A percentile compares a stretch with the other conserved stretches of the same genome.
These are phyloP conservation scores for Silurus asotus DNA, from an alignment of 2,113 vertebrate species.

Conservation along the genomic window DNA sequence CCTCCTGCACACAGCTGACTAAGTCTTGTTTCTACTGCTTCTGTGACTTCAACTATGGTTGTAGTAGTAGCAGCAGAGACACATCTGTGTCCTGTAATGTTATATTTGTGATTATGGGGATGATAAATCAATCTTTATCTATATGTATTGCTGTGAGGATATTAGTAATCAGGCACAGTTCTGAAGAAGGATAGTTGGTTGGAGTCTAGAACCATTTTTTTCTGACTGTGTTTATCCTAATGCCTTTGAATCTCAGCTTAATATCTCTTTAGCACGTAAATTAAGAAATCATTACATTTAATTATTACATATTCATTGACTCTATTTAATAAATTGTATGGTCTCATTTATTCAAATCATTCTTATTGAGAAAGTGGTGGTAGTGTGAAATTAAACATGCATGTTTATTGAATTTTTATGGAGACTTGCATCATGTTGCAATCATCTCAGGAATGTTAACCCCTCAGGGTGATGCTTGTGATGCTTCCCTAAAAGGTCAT, in stretches of 20 bases:
- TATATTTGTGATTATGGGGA: not conserved
- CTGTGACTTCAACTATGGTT: no score
- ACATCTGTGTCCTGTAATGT: not conserved
- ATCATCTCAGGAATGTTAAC: conserved; percentile 61
- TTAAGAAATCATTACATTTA: not conserved
- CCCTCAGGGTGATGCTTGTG: conserved; percentile 50
- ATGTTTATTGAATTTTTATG: conserved; percentile 57
- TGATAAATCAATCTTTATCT: not conserved
- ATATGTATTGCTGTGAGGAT: not conserved
- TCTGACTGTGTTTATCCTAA: not conserved
- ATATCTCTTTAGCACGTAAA: not conserved
- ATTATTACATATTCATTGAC: not conserved
- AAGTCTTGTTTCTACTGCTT: not conserved
- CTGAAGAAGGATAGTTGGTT: not conserved
- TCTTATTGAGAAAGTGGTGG: conserved; percentile 13
- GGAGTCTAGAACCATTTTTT: not conserved
- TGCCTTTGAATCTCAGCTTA: not conserved
- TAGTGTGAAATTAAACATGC: conserved; percentile 22
- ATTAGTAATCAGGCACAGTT: not conserved
- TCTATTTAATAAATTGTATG: conserved; percentile 20
- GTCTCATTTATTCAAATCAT: conserved; percentile 49
- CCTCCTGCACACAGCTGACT: conserved; percentile 5
- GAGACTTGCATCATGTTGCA: conserved; percentile 60
- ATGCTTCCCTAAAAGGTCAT: conserved; percentile 74
- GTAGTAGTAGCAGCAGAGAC: conserved; percentile 7